Conservation (phyloP, 2,797 vertebrate species). For the Clarias laeviceps region DNA sequence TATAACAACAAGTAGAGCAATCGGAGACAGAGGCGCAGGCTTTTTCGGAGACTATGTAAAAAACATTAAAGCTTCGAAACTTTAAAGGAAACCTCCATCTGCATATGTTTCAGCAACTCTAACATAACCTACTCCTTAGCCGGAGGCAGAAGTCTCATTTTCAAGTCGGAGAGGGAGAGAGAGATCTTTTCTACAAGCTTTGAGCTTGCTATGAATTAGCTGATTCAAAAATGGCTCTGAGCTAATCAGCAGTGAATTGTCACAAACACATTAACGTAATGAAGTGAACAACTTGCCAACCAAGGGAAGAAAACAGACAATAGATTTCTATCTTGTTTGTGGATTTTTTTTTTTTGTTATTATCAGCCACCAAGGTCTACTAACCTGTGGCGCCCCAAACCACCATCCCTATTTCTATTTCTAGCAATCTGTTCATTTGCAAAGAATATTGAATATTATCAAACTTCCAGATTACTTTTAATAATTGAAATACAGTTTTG, state of each 20-base stretch:
- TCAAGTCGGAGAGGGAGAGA: not conserved
- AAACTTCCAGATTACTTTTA: not conserved
- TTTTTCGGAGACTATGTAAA: not conserved
- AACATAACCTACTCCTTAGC: not conserved
- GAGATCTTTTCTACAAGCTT: not conserved
- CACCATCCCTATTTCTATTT: not conserved
- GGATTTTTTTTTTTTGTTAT: not conserved
- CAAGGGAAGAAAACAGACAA: not conserved
- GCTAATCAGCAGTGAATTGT: slow-evolving; percentile 22
- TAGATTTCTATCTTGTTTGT: not conserved
- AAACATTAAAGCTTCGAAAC: not conserved
- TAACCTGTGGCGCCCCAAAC: not conserved
- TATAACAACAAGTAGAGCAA: slow-evolving; percentile 2
- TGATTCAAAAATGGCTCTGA: slow-evolving; percentile 24
- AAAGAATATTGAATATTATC: not conserved
- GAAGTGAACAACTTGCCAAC: not conserved
- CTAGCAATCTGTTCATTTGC: not conserved
- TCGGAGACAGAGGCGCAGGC: not conserved
- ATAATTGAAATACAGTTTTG: not conserved
- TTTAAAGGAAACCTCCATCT: slow-evolving; percentile 4
- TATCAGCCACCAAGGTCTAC: not conserved
- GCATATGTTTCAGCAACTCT: not conserved
- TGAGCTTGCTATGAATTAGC: not conserved
- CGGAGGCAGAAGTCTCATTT: not conserved
- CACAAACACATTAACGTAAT: slow-evolving; percentile 33